Evolutionary conservation across 2,113 vertebrate genomes (phyloP).

Genomic region (Dendropsophus ebraccatus): DNA sequence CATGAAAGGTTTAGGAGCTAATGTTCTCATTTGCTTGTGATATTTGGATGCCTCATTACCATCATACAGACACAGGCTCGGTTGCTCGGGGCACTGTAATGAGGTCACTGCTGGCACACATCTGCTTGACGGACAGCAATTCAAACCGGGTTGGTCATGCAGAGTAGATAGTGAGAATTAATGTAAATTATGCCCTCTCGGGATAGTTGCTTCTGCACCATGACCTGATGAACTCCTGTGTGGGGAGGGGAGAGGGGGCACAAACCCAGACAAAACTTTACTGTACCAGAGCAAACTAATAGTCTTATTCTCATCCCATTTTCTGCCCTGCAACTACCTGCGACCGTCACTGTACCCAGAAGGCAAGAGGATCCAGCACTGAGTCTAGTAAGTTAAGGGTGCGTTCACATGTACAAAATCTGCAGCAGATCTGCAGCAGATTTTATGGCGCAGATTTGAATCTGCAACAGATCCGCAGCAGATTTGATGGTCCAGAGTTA

Average conservation of each 20-base stretch:
- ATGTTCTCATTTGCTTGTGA: constrained; percentile 46
- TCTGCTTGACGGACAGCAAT: neutral
- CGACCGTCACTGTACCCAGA: too few species aligned
- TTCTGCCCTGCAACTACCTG: too few species aligned
- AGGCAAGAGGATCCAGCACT: too few species aligned
- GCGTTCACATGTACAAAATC: too few species aligned
- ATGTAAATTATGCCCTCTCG: constrained; percentile 11
- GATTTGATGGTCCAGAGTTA: too few species aligned
- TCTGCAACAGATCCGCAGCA: too few species aligned
- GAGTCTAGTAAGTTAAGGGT: too few species aligned
- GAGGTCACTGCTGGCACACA: constrained; percentile 32
- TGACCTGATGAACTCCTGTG: constrained; percentile 51
- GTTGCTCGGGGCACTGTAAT: neutral
- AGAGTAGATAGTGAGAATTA: constrained; percentile 17
- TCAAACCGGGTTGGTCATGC: neutral
- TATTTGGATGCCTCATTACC: constrained; percentile 23
- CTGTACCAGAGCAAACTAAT: too few species aligned
- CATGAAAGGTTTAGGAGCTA: neutral
- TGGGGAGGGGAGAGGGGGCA: neutral
- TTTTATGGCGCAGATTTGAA: too few species aligned
- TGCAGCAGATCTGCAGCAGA: too few species aligned
- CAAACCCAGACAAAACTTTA: neutral
- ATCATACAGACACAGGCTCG: neutral
- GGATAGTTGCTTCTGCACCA: neutral
- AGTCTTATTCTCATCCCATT: too few species aligned